A percentile compares a stretch with the other conserved stretches of the same genome.
Conservation (phyloP, 2,113 vertebrate genomes). For the Sterrhoptilus dennistouni region DNA sequence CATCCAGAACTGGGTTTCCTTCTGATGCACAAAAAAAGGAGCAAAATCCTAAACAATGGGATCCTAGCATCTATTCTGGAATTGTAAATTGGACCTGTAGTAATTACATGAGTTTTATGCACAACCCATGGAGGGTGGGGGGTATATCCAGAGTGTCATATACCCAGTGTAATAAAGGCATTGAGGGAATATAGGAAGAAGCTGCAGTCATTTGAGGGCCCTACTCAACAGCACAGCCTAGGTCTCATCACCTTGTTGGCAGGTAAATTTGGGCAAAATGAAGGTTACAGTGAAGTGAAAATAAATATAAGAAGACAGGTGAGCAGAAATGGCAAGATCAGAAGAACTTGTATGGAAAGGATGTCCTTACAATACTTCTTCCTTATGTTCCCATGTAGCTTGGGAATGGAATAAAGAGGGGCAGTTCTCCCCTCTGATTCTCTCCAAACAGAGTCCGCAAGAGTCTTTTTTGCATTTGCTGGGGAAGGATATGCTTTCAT, state of each 20-base stretch:
- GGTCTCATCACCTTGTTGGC: neutral
- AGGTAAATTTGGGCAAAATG: neutral
- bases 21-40: neutral
- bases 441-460: neutral
- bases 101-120: neutral
- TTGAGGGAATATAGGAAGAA: neutral
- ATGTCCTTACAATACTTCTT: neutral
- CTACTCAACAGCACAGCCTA: neutral
- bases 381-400: neutral
- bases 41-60: neutral
- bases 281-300: neutral
- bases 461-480: neutral
- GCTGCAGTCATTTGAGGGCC: neutral
- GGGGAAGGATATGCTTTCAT: neutral
- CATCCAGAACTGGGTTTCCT: neutral
- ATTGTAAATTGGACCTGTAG: neutral
- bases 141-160: neutral
- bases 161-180: neutral
- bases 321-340: neutral
- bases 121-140: neutral
- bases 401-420: neutral
- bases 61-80: neutral
- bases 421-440: neutral
- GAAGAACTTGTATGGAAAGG: neutral
- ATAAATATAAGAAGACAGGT: neutral